These are phyloP conservation scores for Apamea sordens DNA, from an alignment of 2,888 invertebrate genomes.

Conservation along the genomic window DNA sequence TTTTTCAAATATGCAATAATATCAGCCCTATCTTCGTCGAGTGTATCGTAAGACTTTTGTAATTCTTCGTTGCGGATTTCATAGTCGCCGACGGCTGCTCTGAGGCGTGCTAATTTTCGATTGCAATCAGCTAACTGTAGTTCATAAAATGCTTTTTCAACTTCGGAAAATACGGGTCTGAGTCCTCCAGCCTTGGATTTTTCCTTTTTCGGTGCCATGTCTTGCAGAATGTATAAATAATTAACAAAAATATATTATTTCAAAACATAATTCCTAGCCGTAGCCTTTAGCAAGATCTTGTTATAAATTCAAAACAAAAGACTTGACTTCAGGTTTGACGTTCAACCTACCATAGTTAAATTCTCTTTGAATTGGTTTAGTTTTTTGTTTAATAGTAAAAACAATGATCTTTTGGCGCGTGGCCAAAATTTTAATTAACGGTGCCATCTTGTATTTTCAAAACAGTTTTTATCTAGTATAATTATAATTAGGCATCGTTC, in stretches of 20 bases:
- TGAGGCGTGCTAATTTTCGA: slow-evolving; percentile 93
- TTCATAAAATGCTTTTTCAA: slow-evolving; percentile 95
- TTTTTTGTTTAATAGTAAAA: background rate
- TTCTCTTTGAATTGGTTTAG: slow-evolving; percentile 1
- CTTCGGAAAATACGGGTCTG: slow-evolving; percentile 89
- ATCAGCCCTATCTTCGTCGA: slow-evolving; percentile 95
- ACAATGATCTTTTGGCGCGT: background rate
- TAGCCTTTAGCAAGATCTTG: background rate
- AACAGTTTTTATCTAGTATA: too few relatives aligned
- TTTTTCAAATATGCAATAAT: slow-evolving; percentile 95
- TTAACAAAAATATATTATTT: slow-evolving; percentile 23
- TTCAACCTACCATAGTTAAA: slow-evolving; percentile 7
- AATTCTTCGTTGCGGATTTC: slow-evolving; percentile 93
- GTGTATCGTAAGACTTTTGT: slow-evolving; percentile 90
- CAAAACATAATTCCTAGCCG: slow-evolving; percentile 12
- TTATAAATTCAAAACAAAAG: slow-evolving; percentile 19
- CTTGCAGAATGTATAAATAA: slow-evolving; percentile 43
- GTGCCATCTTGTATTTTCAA: background rate
- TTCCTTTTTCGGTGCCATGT: slow-evolving; percentile 84
- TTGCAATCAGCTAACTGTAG: slow-evolving; percentile 95
- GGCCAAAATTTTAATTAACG: background rate
- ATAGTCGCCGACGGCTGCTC: slow-evolving; percentile 91
- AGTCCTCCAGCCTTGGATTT: slow-evolving; percentile 64
- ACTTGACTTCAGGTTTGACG: slow-evolving; percentile 1
- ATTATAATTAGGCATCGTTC: background rate